These are phyloP conservation scores for Lasioglossum marginatum DNA, from an alignment of 2,888 invertebrate species.

Conservation along the genomic window DNA sequence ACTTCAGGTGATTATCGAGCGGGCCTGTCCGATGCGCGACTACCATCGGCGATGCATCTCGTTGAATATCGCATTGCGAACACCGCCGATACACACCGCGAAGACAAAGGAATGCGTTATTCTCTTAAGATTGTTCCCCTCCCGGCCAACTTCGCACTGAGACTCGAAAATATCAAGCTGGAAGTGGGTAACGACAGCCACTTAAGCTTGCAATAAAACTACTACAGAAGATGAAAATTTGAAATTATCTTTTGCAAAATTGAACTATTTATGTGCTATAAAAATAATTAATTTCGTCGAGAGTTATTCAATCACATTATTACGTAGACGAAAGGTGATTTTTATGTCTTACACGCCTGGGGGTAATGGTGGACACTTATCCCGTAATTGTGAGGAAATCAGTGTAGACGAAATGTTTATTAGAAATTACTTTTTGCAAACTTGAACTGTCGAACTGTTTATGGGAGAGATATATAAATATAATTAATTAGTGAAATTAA, in stretches of 20 bases:
- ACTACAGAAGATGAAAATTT: neutral
- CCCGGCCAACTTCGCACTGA: neutral
- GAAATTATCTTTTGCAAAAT: too few species aligned
- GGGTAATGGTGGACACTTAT: too few species aligned
- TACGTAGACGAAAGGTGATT: neutral
- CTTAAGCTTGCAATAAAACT: neutral
- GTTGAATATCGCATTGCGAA: constrained; percentile 3
- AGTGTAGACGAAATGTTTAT: too few species aligned
- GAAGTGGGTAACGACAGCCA: neutral
- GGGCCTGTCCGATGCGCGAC: constrained; percentile 19
- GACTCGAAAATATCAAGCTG: neutral
- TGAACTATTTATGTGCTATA: neutral
- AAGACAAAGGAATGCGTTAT: constrained; percentile 21
- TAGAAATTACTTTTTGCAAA: too few species aligned
- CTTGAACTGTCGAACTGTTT: too few species aligned
- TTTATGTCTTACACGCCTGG: too few species aligned
- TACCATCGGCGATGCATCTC: neutral
- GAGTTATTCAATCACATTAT: neutral
- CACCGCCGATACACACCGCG: neutral
- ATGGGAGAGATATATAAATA: too few species aligned
- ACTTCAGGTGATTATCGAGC: constrained; percentile 50
- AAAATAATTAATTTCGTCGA: neutral
- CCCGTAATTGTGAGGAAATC: too few species aligned
- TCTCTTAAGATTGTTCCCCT: neutral
- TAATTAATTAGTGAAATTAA: too few species aligned